Evolutionary conservation across 2,888 invertebrate genomes (phyloP).

Genomic region (Ormyrus nitidulus): DNA sequence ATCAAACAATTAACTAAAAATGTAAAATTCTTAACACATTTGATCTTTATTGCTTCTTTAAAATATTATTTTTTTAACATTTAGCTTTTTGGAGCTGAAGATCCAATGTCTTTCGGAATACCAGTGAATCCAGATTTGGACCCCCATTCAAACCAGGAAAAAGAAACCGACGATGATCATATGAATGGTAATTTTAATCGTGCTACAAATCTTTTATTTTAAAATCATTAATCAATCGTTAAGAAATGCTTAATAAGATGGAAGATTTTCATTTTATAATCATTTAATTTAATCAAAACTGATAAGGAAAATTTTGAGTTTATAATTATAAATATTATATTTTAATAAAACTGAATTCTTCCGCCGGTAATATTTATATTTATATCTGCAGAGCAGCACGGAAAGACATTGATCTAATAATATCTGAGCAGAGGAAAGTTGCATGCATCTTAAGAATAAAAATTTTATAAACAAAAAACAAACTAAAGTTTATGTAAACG

Average conservation of each 20-base stretch:
- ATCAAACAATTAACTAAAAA: too few species aligned
- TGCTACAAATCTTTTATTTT: neutral
- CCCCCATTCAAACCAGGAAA: conserved; percentile 65
- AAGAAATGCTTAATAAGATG: neutral
- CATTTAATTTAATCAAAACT: neutral
- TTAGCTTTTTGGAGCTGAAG: conserved; percentile 74
- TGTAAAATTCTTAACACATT: too few species aligned
- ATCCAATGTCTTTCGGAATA: conserved; percentile 74
- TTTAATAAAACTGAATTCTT: neutral
- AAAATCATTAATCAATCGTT: neutral
- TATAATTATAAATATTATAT: neutral
- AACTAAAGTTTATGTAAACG: neutral
- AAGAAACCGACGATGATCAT: conserved; percentile 64
- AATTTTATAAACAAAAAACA: neutral
- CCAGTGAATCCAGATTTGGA: conserved; percentile 72
- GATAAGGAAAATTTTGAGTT: neutral
- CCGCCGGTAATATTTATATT: conserved; percentile 13
- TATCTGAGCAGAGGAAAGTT: conserved; percentile 8
- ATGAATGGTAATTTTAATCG: conserved; percentile 35
- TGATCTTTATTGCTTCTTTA: neutral
- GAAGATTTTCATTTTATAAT: neutral
- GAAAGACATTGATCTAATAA: conserved; percentile 9
- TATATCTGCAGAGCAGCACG: neutral
- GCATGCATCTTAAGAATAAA: neutral
- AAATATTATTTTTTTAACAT: conserved; percentile 41